Base-by-base conservation (phyloP, 1,140 invertebrate genomes). In the Aphelenchoides besseyi region DNA sequence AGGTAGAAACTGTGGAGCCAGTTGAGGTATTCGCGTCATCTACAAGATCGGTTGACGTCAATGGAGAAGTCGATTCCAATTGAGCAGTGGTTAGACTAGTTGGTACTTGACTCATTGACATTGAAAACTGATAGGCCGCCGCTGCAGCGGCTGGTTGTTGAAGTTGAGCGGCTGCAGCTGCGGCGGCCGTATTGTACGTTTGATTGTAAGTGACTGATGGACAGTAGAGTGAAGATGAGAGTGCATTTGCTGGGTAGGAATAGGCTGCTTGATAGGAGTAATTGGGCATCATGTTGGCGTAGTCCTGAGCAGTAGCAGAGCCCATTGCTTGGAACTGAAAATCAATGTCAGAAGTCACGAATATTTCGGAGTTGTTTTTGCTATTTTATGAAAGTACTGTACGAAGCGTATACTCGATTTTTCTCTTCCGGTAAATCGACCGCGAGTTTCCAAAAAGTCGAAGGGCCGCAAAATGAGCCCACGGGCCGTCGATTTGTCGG, bases 291-390 rank as follows among this genome's bases (percentile, higher is more conserved):
- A 59, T 18, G 55, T 18, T 18, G 12, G 55, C 55, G 55, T 59
- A 59, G 55, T 59, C 55, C 18, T 59, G 55, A 5, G 55, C 55
- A 5, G 55, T 59, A 8, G 55, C 55, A 5, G 26, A 8, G 55
- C 55, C 23, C 55, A 59, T 59, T 5, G 5, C 55, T 28, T 28
- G 32, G 55, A 59, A 59, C 55, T 59, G 55, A 28, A 59, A 41
- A 8, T 33, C 5, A 5, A 59, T 59, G 55, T 59, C 23, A 48
- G 41, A 48, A 48, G 41, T 12, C n/a, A n/a, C n/a, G n/a, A n/a
- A n/a, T n/a, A n/a, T n/a, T n/a, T n/a, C n/a, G n/a, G n/a, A n/a
- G n/a, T n/a, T n/a, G n/a, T n/a, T n/a, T n/a, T n/a, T n/a, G n/a
- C n/a, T n/a, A n/a, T n/a, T n/a, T n/a, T n/a, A n/a, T n/a, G n/a